Evolutionary conservation across 2,797 vertebrate species (phyloP).

Genomic region (Enteromius mattozi): DNA sequence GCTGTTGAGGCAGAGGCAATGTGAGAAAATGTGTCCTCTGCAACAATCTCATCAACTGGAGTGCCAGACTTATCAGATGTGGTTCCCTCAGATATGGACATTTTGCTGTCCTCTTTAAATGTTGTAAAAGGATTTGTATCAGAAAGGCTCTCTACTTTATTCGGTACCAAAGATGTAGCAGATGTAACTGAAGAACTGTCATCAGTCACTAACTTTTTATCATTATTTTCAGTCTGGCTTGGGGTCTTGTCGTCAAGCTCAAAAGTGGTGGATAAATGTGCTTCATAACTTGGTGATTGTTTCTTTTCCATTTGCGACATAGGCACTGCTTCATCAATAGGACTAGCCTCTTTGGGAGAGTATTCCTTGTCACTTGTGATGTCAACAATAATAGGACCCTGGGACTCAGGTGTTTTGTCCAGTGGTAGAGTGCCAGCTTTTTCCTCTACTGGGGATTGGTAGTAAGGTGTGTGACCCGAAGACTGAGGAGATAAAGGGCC

Average conservation of each 20-base stretch:
- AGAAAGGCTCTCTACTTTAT: slow-evolving; percentile 76
- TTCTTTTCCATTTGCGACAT: slow-evolving; percentile 82
- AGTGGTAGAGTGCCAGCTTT: slow-evolving; percentile 80
- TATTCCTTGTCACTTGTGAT: slow-evolving; percentile 88
- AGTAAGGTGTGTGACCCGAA: slow-evolving; percentile 96
- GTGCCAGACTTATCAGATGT: slow-evolving; percentile 95
- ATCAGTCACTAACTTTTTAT: slow-evolving; percentile 75
- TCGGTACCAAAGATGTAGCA: slow-evolving; percentile 65
- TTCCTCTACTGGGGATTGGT: slow-evolving; percentile 96
- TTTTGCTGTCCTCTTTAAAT: slow-evolving; percentile 96
- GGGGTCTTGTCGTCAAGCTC: slow-evolving; percentile 65
- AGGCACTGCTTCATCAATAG: slow-evolving; percentile 86
- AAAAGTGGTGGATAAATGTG: slow-evolving; percentile 71
- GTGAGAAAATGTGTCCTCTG: slow-evolving; percentile 96
- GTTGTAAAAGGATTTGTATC: slow-evolving; percentile 82
- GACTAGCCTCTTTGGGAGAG: slow-evolving; percentile 81
- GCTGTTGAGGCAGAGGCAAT: slow-evolving; percentile 95
- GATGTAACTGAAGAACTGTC: slow-evolving; percentile 68
- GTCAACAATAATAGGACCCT: slow-evolving; percentile 87
- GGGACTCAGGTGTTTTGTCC: slow-evolving; percentile 68
- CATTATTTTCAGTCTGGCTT: slow-evolving; percentile 67
- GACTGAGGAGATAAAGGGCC: slow-evolving; percentile 90
- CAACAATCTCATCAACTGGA: slow-evolving; percentile 91
- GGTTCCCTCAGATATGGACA: slow-evolving; percentile 98
- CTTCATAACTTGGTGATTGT: slow-evolving; percentile 79